phyloP scores from a whole-genome alignment of 1,140 invertebrate species.

The Octopus bimaculoides region DNA sequence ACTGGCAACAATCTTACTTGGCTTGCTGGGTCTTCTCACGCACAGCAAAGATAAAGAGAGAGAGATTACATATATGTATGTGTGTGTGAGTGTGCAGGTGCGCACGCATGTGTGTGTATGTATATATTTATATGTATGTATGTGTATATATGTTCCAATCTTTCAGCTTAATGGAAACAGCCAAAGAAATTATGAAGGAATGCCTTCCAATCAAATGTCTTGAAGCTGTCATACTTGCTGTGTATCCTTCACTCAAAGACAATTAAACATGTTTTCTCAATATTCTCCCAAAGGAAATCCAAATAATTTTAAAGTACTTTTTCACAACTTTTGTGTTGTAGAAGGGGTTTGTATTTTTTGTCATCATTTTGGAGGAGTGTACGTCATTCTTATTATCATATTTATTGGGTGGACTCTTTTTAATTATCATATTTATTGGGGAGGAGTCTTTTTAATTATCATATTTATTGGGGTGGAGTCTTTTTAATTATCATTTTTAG shows the following conservation, averaged over 20 bases:
- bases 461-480: no score
- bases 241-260: constrained; percentile 47
- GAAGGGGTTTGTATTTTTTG: no score
- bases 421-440: no score
- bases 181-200: constrained; percentile 57
- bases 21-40: not conserved
- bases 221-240: constrained; percentile 57
- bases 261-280: not conserved
- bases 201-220: constrained; percentile 59
- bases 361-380: no score
- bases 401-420: no score
- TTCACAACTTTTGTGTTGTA: no score
- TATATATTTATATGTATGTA: not conserved
- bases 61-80: not conserved
- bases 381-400: no score
- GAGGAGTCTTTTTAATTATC: no score
- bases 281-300: no score
- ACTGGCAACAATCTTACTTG: not conserved
- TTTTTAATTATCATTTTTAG: no score
- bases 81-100: not conserved
- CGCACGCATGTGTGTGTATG: not conserved
- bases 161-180: constrained; percentile 55
- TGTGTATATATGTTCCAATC: constrained; percentile 1
- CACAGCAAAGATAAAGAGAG: not conserved
- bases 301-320: no score